A percentile compares a stretch with the other conserved stretches of the same genome.
These are phyloP conservation scores for Myrmophylax atrothorax DNA, from an alignment of 2,113 vertebrate genomes.

Conservation along the genomic window DNA sequence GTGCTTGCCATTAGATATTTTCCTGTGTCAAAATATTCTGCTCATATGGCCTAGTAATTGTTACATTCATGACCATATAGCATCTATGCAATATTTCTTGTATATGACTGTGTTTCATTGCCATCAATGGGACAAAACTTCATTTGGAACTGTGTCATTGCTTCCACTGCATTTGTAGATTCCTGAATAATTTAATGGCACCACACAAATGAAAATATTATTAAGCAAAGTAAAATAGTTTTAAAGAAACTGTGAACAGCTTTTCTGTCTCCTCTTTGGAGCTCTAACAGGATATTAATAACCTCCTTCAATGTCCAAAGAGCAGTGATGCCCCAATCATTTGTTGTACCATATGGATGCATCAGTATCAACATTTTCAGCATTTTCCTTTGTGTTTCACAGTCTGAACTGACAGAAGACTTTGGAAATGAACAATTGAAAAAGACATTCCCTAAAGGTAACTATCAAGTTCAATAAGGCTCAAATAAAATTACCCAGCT, in stretches of 20 bases:
- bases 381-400: conserved; percentile 65
- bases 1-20: not conserved
- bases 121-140: not conserved
- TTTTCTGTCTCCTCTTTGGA: not conserved
- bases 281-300: not conserved
- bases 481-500: conserved; percentile 76
- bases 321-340: not conserved
- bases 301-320: not conserved
- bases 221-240: not conserved
- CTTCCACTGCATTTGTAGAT: not conserved
- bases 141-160: not conserved
- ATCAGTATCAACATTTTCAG: conserved; percentile 52
- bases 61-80: accelerated
- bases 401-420: conserved; percentile 68
- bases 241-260: not conserved
- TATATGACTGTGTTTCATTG: not conserved
- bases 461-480: conserved; percentile 79
- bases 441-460: conserved; percentile 79
- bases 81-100: not conserved
- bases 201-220: not conserved
- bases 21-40: not conserved
- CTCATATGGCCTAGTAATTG: not conserved
- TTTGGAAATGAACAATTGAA: conserved; percentile 77
- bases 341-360: not conserved
- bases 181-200: not conserved